Evolutionary conservation across 2,888 invertebrate genomes (phyloP), one percentile per base, ranked within the genome.

Genomic region (Ferdinandea cuprea): DNA sequence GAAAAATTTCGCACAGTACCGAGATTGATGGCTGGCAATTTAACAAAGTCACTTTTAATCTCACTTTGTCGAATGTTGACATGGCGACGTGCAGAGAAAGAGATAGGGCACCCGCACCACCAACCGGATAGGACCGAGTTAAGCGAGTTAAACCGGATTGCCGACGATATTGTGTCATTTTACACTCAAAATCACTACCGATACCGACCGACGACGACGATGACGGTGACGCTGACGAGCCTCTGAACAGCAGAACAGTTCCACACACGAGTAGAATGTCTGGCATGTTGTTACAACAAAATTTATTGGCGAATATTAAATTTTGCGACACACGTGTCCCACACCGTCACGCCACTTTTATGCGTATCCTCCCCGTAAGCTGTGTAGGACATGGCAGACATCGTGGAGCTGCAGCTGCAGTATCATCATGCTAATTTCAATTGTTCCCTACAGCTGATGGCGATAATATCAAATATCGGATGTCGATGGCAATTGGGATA

Each of bases 21-120:
- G 61, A 85, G 85, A 86, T 86, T 86, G 85, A 87, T 87, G 84
- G 83, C 77, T 85, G 74, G 85, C 86, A 85, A 87, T 87, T 87
- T 86, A 85, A 86, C 86, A 86, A 86, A 86, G 86, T 86, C 86
- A 86, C 65, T 85, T 81, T 85, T 86, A 86, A 86, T 86, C 86
- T 85, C 86, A 86, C 85, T 85, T 83, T 84, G 84, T 76, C 84
- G 72, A 65, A 66, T 73, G 50, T 17, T 25, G 48, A 63, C 72
- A 52, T 21, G 11, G 15, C 35, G 8, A 9, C 11, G 13, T 19
- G 32, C 56, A 25, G 17, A 25, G 52, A 32, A 40, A 28, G 44
- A 48, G 52, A 35, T 28, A 56, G 28, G 17, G 2, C n/a, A 15
- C 11, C 50, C 9, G 9, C 19, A 4, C 21, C 9, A 25, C n/a